phyloP scores from a whole-genome alignment of 2,888 invertebrate genomes.

The Sphaeridia pumilis region DNA sequence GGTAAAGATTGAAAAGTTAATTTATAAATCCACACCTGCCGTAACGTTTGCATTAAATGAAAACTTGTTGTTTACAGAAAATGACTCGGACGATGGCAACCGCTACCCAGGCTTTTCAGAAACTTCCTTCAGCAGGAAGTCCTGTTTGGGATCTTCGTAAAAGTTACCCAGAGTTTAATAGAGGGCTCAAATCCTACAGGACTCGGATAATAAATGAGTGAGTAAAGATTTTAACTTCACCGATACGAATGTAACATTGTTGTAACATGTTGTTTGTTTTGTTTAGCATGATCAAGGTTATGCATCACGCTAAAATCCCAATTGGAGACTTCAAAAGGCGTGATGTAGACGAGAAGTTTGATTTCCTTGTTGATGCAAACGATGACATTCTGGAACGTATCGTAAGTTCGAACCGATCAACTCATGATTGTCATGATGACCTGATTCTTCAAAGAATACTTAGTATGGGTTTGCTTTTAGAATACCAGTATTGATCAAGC shows the following conservation, averaged over 20 bases:
- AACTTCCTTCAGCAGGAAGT: constrained; percentile 53
- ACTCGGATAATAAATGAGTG: constrained; percentile 51
- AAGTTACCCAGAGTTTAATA: constrained; percentile 62
- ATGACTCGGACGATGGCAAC: constrained; percentile 54
- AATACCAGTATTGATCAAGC: constrained; percentile 51
- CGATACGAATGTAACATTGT: too few relatives aligned
- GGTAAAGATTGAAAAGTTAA: not conserved
- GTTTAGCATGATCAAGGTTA: constrained; percentile 45
- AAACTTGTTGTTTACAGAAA: too few relatives aligned
- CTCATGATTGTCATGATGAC: not conserved
- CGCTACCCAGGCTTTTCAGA: constrained; percentile 58
- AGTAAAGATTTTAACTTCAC: too few relatives aligned
- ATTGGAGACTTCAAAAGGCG: constrained; percentile 48
- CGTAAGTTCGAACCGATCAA: too few relatives aligned
- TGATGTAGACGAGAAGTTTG: constrained; percentile 56
- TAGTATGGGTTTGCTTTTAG: too few relatives aligned
- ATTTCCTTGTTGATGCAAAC: constrained; percentile 67
- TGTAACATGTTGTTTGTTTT: not conserved
- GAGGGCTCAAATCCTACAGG: constrained; percentile 52
- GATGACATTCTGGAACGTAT: constrained; percentile 71
- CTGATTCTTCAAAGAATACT: constrained; percentile 6
- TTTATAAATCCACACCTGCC: not conserved
- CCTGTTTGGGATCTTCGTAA: constrained; percentile 58
- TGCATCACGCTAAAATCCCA: constrained; percentile 46
- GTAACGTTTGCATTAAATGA: too few relatives aligned